phyloP scores from a whole-genome alignment of 2,888 invertebrate genomes.

The Leptodirus hochenwartii region DNA sequence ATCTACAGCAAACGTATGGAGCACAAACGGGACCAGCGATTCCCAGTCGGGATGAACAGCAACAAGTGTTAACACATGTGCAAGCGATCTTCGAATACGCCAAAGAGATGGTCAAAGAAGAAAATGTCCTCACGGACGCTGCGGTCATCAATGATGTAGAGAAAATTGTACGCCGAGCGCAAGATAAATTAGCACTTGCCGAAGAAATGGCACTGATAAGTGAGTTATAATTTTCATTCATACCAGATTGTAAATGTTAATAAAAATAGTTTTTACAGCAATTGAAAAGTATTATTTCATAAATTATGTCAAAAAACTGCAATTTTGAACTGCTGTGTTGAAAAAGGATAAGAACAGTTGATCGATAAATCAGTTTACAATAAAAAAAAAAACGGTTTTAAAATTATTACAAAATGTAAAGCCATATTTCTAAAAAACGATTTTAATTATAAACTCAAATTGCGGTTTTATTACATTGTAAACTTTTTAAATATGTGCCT shows the following conservation, averaged over 20 bases:
- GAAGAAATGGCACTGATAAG: constrained; percentile 19
- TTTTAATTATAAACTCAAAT: too few species aligned
- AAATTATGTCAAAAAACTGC: too few species aligned
- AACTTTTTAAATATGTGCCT: too few species aligned
- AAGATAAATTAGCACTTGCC: constrained; percentile 15
- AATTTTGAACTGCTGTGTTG: too few species aligned
- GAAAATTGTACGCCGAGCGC: constrained; percentile 15
- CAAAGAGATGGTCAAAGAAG: constrained; percentile 16
- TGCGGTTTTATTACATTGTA: too few species aligned
- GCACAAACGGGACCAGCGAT: constrained; percentile 11
- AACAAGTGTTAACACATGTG: constrained; percentile 18
- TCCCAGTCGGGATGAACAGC: constrained; percentile 20
- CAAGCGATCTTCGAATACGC: constrained; percentile 20
- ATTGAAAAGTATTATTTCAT: not conserved
- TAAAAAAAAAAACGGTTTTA: too few species aligned
- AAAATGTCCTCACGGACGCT: constrained; percentile 17
- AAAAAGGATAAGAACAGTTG: too few species aligned
- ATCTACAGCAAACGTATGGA: too few species aligned
- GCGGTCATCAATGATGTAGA: constrained; percentile 17
- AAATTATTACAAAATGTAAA: too few species aligned
- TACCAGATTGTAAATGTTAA: too few species aligned
- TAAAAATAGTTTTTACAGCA: not conserved
- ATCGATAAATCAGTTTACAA: too few species aligned
- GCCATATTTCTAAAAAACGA: too few species aligned
- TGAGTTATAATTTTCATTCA: constrained; percentile 16